Percentiles rank a stretch among this genome's conserved stretches.
These are phyloP conservation scores for Calosoma granatense DNA, from an alignment of 1,140 invertebrate species.

Conservation along the genomic window DNA sequence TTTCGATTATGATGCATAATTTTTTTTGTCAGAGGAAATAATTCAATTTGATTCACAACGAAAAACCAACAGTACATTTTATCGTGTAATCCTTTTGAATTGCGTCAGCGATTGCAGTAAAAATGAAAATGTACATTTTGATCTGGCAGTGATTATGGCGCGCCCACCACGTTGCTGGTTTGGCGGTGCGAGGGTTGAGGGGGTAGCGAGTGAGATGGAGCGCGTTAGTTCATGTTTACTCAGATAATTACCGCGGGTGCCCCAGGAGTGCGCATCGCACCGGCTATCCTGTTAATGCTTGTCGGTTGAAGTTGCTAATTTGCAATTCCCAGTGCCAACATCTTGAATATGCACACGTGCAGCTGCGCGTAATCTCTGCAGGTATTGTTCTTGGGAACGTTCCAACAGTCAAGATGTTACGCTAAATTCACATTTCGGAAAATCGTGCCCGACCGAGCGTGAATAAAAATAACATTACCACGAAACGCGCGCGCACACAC, in stretches of 20 bases:
- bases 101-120: neutral
- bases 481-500: neutral
- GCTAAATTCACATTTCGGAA: neutral
- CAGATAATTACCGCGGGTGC: neutral
- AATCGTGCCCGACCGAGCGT: neutral
- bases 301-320: constrained; percentile 2
- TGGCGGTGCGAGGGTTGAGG: neutral
- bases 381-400: constrained; percentile 3
- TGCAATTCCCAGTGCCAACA: constrained; percentile 7
- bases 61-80: neutral
- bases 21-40: too few species aligned
- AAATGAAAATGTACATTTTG: neutral
- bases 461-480: neutral
- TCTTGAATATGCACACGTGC: constrained; percentile 5
- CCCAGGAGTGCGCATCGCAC: too few species aligned
- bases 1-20: too few species aligned
- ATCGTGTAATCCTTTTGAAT: neutral
- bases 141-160: neutral
- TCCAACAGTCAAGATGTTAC: neutral
- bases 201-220: neutral
- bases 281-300: neutral
- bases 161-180: too few species aligned
- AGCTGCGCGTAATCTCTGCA: neutral
- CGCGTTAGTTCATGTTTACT: neutral
- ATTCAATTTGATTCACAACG: too few species aligned